Evolutionary conservation across 2,113 vertebrate species (phyloP), one percentile per base, ranked within the genome.

Genomic region (Triplophysa dalaica): DNA sequence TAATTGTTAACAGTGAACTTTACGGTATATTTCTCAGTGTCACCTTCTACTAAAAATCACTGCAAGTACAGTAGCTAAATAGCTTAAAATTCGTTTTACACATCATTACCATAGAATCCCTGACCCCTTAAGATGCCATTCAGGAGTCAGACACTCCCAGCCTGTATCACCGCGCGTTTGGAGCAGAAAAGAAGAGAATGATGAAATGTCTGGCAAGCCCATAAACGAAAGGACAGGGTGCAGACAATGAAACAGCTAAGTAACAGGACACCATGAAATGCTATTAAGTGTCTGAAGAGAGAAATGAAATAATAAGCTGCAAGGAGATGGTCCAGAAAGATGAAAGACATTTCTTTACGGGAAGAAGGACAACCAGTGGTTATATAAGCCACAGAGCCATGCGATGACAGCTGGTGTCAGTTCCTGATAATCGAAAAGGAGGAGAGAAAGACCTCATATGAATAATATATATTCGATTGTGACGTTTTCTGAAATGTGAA

Each of bases 161-260:
- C 17, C 54, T 14, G 9, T 73, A 73, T 54, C 65, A 69, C 11
- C 41, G 61, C 17, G 24, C 43, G 22, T 17, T 74, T 52, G 52
- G 74, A 64, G 58, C 67, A 48, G 22, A 62, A 22, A 66, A 21
- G 50, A 19, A 33, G 26, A 43, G 50, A 33, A 83, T 83, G 73
- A 83, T 80, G 78, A 77, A 78, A 80, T 61, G 13, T 11, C 58
- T 62, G 78, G 72, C 73, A 83, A 83, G 72, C 58, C 2, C 21
- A 45, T n/a, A 75, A 75, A 75, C 16, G 19, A 60, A 62, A 75
- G 58, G 41, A 48, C 10, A 0, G 26, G 24, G 10, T 21, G 0
- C 52, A 58, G 54, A 72, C 72, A 75, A 26, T 54, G 48, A 26
- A 66, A 48, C 17, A 61, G 43, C 6, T 16, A 73, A 41, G 5